These are phyloP conservation scores for Diarsia dahlii DNA, from an alignment of 2,888 invertebrate genomes.

Conservation along the genomic window DNA sequence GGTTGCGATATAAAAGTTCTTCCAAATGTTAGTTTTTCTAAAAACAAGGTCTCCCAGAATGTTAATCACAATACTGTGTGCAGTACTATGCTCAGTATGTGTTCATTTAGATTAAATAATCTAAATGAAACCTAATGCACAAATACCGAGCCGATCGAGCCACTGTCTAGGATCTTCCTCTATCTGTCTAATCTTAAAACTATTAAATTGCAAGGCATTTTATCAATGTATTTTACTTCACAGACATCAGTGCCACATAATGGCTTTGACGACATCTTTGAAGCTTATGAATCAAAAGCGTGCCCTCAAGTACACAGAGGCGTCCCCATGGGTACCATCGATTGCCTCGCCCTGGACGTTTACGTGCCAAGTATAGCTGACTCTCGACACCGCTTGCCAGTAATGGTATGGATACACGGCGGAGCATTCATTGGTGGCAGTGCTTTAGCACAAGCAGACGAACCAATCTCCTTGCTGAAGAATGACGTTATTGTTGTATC, in stretches of 20 bases:
- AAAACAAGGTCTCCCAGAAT: background rate
- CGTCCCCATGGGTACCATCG: constrained; percentile 44
- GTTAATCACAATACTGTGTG: no score
- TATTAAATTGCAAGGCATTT: background rate
- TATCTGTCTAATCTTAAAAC: background rate
- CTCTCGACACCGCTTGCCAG: constrained; percentile 39
- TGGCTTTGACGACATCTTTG: constrained; percentile 58
- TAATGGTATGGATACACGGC: constrained; percentile 51
- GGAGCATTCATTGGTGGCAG: constrained; percentile 37
- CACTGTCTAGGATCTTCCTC: no score
- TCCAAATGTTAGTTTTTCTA: background rate
- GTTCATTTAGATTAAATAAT: no score
- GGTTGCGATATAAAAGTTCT: no score
- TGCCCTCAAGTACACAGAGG: constrained; percentile 56
- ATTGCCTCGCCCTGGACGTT: constrained; percentile 64
- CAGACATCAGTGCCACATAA: constrained; percentile 61
- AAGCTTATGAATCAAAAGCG: constrained; percentile 60
- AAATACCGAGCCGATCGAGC: background rate
- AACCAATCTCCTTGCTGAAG: constrained; percentile 30
- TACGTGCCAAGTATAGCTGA: constrained; percentile 61
- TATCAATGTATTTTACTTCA: constrained; percentile 1
- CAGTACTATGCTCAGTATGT: no score
- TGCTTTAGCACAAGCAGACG: background rate
- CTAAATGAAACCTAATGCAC: background rate
- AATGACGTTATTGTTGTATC: constrained; percentile 48